phyloP scores from a whole-genome alignment of 2,797 vertebrate species.

The Chrosomus eos region DNA sequence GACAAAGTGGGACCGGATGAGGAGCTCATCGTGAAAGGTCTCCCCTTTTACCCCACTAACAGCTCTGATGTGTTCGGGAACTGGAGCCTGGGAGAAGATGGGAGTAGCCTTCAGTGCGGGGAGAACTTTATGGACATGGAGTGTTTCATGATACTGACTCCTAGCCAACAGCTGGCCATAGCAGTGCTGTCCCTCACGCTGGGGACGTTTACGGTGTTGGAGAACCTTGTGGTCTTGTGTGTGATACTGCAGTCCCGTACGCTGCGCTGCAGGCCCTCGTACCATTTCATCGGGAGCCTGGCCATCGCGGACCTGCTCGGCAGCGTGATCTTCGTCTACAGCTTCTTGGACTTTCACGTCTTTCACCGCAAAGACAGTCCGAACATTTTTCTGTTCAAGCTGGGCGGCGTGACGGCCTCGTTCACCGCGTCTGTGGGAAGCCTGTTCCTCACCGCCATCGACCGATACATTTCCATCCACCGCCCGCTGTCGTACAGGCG shows the following conservation, averaged over 20 bases:
- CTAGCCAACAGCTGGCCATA: conserved; percentile 96
- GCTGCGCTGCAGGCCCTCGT: conserved; percentile 95
- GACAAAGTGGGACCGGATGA: conserved; percentile 91
- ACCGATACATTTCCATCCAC: conserved; percentile 98
- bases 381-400: conserved; percentile 96
- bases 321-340: conserved; percentile 98
- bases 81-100: conserved; percentile 88
- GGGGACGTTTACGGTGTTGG: conserved; percentile 97
- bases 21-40: conserved; percentile 84
- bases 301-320: conserved; percentile 96
- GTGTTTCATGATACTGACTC: conserved; percentile 99
- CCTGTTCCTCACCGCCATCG: conserved; percentile 98
- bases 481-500: conserved; percentile 95
- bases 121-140: conserved; percentile 99
- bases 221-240: conserved; percentile 95
- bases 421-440: conserved; percentile 98
- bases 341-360: conserved; percentile 98
- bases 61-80: conserved; percentile 91
- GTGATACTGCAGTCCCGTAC: conserved; percentile 96
- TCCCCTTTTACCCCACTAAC: conserved; percentile 89
- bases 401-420: conserved; percentile 96
- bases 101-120: conserved; percentile 90
- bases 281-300: conserved; percentile 98
- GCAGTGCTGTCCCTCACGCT: conserved; percentile 93
- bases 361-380: conserved; percentile 97